Percentiles rank a stretch among this genome's conserved stretches.
phyloP scores from a whole-genome alignment of 2,113 vertebrate genomes.

The Nycticebus coucang region DNA sequence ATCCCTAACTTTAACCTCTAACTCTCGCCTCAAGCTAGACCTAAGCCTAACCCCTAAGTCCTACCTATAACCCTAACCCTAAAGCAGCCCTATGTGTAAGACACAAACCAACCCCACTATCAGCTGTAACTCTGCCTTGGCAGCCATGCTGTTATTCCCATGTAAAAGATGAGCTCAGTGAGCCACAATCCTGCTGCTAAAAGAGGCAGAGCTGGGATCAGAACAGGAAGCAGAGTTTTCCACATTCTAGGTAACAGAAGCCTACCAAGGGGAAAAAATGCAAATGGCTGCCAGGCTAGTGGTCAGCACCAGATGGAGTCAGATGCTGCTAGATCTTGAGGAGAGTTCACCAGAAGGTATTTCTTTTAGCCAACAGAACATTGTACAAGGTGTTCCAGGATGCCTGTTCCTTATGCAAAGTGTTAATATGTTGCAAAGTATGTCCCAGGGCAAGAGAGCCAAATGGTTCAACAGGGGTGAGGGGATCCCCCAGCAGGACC shows the following conservation, averaged over 20 bases:
- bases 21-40: neutral
- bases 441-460: neutral
- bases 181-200: neutral
- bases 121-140: rapidly evolving
- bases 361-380: neutral
- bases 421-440: too few relatives aligned
- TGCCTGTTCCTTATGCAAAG: neutral
- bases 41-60: neutral
- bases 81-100: neutral
- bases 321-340: neutral
- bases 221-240: neutral
- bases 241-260: neutral
- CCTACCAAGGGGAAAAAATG: too few relatives aligned
- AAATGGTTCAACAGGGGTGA: neutral
- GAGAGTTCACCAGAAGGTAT: neutral
- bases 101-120: neutral
- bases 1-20: neutral
- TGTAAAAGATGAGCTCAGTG: neutral
- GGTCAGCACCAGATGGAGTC: neutral
- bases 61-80: neutral
- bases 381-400: neutral
- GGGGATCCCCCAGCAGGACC: neutral
- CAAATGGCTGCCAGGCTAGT: too few relatives aligned
- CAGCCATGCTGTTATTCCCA: neutral
- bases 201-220: neutral